Evolutionary conservation across 2,113 vertebrate genomes (phyloP).

Genomic region (Dromaius novaehollandiae): DNA sequence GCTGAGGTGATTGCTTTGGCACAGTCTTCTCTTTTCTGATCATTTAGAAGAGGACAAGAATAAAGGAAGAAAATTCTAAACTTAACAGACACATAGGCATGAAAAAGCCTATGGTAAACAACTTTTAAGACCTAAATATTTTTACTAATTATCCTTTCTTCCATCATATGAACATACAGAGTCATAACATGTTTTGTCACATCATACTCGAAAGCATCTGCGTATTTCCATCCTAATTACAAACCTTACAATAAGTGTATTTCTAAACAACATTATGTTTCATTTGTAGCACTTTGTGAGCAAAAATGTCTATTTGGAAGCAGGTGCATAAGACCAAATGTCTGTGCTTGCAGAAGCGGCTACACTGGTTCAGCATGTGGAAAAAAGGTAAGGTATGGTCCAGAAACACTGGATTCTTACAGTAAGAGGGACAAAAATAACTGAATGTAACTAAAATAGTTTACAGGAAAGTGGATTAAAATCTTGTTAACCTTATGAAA

Average conservation of each 20-base stretch:
- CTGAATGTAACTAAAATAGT: neutral
- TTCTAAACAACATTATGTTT: neutral
- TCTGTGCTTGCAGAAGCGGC: constrained; percentile 78
- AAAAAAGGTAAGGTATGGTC: constrained; percentile 60
- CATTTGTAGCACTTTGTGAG: constrained; percentile 53
- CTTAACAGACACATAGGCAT: neutral
- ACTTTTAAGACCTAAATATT: neutral
- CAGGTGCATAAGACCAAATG: constrained; percentile 74
- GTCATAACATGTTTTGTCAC: neutral
- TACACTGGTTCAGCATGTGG: constrained; percentile 64
- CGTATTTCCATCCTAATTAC: neutral
- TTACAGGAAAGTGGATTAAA: neutral
- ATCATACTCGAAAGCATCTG: neutral
- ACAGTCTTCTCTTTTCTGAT: neutral
- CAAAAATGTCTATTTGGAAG: constrained; percentile 74
- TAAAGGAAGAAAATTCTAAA: neutral
- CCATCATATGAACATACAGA: neutral
- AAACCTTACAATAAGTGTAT: neutral
- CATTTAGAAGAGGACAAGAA: neutral
- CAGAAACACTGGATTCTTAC: neutral
- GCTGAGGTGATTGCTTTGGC: neutral
- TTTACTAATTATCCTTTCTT: neutral
- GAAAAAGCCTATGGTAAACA: neutral
- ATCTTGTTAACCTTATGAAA: neutral
- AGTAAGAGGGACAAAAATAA: neutral